Percentiles rank a stretch among this genome's conserved stretches.
Evolutionary conservation across 2,888 invertebrate species (phyloP).

Genomic region (Orchesellides sinensis): DNA sequence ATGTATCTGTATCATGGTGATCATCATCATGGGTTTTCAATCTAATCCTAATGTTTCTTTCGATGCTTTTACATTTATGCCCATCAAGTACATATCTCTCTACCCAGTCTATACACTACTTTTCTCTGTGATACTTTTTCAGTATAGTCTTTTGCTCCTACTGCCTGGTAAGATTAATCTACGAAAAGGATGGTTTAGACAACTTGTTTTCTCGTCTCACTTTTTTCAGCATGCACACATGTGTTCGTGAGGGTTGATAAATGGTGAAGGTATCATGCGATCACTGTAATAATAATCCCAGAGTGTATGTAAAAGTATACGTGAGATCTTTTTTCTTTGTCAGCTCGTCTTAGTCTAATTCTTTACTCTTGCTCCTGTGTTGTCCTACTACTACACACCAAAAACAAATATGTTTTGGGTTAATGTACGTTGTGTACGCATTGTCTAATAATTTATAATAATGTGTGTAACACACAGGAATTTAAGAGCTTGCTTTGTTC

Average conservation of each 20-base stretch:
- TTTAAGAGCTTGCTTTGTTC: slow-evolving; percentile 22
- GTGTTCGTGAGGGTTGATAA: slow-evolving; percentile 49
- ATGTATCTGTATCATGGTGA: slow-evolving; percentile 9
- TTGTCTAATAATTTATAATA: slow-evolving; percentile 3
- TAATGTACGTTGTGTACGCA: neutral
- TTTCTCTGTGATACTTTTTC: neutral
- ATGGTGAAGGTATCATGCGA: slow-evolving; percentile 54
- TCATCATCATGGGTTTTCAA: slow-evolving; percentile 27
- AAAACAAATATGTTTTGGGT: slow-evolving; percentile 46
- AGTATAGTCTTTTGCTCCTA: neutral
- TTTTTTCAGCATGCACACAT: slow-evolving; percentile 48
- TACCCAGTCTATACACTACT: neutral
- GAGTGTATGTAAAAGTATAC: slow-evolving; percentile 28
- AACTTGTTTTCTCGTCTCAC: slow-evolving; percentile 57
- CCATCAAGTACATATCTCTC: neutral
- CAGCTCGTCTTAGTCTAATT: slow-evolving; percentile 10
- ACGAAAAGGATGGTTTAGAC: slow-evolving; percentile 56
- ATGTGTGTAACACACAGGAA: slow-evolving; percentile 25
- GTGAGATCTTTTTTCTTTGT: slow-evolving; percentile 28
- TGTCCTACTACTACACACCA: slow-evolving; percentile 14
- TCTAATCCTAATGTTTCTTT: slow-evolving; percentile 31
- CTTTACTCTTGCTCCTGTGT: neutral
- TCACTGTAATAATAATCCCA: slow-evolving; percentile 49
- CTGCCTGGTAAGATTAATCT: slow-evolving; percentile 51
- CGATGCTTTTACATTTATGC: neutral